Percentiles rank a stretch among this genome's conserved stretches.
These are phyloP conservation scores for Lepidocyrtinus sp. DNA, from an alignment of 2,888 invertebrate species.

Conservation along the genomic window DNA sequence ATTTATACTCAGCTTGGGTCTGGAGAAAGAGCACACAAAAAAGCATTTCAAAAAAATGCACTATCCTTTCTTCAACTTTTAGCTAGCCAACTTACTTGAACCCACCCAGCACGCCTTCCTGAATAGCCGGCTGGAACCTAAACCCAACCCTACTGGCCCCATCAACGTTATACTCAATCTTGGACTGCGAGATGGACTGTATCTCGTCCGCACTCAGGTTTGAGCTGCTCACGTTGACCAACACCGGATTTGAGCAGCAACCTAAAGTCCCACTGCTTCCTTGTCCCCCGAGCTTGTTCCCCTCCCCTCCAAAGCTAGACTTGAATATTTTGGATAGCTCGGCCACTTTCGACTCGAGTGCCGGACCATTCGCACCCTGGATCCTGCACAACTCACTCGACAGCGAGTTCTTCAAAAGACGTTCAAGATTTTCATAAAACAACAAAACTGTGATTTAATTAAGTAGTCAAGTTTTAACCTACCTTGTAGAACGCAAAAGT, in stretches of 20 bases:
- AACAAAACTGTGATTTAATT: background rate
- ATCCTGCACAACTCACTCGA: conserved; percentile 24
- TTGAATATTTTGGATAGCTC: conserved; percentile 21
- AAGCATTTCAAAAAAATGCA: background rate
- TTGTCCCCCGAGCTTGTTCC: conserved; percentile 31
- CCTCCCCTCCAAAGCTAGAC: conserved; percentile 11
- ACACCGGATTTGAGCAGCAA: background rate
- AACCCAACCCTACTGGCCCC: conserved; percentile 3
- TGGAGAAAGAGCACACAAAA: background rate
- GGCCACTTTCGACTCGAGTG: conserved; percentile 10
- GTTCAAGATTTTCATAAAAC: too few species aligned
- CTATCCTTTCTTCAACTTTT: background rate
- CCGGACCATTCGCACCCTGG: conserved; percentile 22
- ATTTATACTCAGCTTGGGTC: conserved; percentile 24
- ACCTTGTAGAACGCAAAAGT: conserved; percentile 42
- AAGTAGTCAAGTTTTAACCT: background rate
- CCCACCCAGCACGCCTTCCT: background rate
- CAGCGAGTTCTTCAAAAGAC: conserved; percentile 28
- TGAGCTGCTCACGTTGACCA: background rate
- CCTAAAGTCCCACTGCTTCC: too few species aligned
- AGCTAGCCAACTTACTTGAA: conserved; percentile 14
- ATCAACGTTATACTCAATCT: background rate
- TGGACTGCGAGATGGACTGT: conserved; percentile 18
- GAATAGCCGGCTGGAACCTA: conserved; percentile 6
- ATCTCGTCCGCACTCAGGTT: conserved; percentile 21